These are phyloP conservation scores for Alosa alosa DNA, from an alignment of 2,113 vertebrate genomes.

Conservation along the genomic window DNA sequence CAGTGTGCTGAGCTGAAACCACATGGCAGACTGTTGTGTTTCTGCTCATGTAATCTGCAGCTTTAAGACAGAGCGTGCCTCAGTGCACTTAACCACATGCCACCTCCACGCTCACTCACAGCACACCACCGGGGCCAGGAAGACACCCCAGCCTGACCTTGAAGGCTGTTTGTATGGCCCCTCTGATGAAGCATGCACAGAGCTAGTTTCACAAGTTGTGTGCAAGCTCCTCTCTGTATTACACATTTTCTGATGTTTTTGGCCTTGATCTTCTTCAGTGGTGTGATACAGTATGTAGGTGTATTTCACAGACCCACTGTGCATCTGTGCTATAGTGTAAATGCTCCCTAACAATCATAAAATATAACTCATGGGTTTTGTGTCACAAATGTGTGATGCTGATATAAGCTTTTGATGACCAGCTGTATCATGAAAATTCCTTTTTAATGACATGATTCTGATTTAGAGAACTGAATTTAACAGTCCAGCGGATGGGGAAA, in stretches of 20 bases:
- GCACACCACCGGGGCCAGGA: background rate
- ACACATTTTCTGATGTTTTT: background rate
- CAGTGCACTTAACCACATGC: constrained; percentile 26
- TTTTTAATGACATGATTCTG: background rate
- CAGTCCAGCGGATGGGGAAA: background rate
- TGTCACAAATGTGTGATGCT: background rate
- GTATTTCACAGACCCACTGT: background rate
- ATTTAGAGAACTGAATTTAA: background rate
- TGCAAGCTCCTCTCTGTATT: background rate
- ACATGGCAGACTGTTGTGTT: background rate
- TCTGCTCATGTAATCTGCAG: background rate
- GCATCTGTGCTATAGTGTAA: background rate
- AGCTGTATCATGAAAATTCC: background rate
- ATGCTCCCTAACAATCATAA: background rate
- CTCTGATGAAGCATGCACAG: background rate
- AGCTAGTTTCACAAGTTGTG: background rate
- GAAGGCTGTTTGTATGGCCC: background rate
- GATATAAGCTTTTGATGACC: background rate
- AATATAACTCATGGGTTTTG: background rate
- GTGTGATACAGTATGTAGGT: background rate
- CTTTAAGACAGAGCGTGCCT: background rate
- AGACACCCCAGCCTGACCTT: constrained; percentile 22
- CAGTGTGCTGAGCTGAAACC: constrained; percentile 27
- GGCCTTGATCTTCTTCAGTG: background rate
- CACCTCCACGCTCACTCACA: constrained; percentile 32